Base-by-base conservation (phyloP, 1,140 invertebrate genomes). In the Cydia pomonella region DNA sequence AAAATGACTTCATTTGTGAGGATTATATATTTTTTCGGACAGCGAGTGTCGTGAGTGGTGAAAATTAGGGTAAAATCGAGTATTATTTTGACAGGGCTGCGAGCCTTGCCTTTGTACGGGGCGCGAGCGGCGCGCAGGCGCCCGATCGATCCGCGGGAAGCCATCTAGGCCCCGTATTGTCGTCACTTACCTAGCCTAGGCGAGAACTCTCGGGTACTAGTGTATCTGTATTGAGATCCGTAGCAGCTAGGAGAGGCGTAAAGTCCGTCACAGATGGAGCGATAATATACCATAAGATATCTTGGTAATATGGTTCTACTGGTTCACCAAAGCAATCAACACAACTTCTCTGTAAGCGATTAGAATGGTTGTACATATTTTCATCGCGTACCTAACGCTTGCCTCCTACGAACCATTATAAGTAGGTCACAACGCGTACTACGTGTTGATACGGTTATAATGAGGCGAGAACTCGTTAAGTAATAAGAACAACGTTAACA, bases 71-170 rank as follows among this genome's bases (percentile, higher is more conserved):
- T 75, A 85, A 86, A 82, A 84, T 77, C 80, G 75, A 79, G 84
- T 85, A 79, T 84, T 87, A 88, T 89, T 90, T 90, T 88, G 85
- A 89, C 84, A 89, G 85, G 80, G 82, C 80, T 80, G 75, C 81
- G 83, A 79, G 80, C 82, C 82, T 85, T 79, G 85, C 83, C 84
- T 91, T 88, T 90, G 88, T 86, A 87, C 85, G 82, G 83, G 87
- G 75, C 62, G 71, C 66, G 64, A 41, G 64, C 16, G 77, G 72
- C 75, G 80, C 89, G 88, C 90, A 86, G 79, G 88, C 89, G 90
- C 79, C 79, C 21, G 18, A 91, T 92, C 87, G 90, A 92, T 91
- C 89, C 80, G 75, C 10, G 38, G 62, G 80, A 85, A 82, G 76
- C 78, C 80, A 79, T 77, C 81, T 29, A 77, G 62, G 78, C 79